A percentile compares a stretch with the other conserved stretches of the same genome.
Evolutionary conservation across 1,140 invertebrate species (phyloP).

Genomic region (Saccostrea echinata): DNA sequence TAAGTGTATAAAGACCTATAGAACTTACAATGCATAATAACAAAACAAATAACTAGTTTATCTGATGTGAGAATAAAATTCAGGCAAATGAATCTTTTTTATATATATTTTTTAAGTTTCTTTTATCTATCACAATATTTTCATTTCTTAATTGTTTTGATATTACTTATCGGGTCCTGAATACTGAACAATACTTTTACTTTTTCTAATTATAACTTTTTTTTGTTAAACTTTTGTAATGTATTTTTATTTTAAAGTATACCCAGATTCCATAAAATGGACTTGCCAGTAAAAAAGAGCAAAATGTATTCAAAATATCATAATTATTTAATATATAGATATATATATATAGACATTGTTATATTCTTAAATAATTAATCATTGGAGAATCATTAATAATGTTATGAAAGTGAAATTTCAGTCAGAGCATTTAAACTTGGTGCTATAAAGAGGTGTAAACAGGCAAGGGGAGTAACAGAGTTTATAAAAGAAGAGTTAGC

Average conservation of each 20-base stretch:
- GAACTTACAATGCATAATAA: slow-evolving; percentile 31
- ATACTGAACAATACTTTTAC: slow-evolving; percentile 1
- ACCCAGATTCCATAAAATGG: slow-evolving; percentile 25
- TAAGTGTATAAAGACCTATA: neutral
- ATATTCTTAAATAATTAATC: neutral
- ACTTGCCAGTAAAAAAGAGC: neutral
- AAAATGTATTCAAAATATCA: slow-evolving; percentile 8
- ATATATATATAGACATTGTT: slow-evolving; percentile 18
- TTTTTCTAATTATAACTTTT: neutral
- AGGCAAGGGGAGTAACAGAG: neutral
- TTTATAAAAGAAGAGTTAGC: neutral
- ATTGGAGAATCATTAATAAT: neutral
- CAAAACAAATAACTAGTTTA: neutral
- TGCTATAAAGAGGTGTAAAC: neutral
- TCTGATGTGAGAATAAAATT: neutral
- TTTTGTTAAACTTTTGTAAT: neutral
- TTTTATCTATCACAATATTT: neutral
- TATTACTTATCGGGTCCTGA: neutral
- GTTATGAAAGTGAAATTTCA: neutral
- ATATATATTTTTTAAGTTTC: neutral
- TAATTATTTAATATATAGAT: neutral
- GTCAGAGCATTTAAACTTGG: slow-evolving; percentile 27
- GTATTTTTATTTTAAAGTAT: neutral
- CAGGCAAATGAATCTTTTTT: neutral
- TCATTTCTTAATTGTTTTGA: neutral